Evolutionary conservation across 2,113 vertebrate genomes (phyloP).

Genomic region (Gracilinanus agilis): DNA sequence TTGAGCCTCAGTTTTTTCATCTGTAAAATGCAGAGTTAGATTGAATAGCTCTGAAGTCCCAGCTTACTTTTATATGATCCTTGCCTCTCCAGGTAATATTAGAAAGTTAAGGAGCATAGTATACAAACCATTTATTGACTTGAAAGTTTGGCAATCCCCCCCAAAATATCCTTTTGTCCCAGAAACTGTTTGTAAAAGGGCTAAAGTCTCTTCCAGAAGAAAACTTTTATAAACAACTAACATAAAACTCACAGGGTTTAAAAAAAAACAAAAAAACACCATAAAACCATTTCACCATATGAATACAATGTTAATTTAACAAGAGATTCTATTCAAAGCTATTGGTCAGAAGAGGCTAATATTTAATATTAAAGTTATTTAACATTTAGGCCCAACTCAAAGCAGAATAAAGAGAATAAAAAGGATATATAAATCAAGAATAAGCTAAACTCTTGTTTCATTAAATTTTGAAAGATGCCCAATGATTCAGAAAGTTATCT

Average conservation of each 20-base stretch:
- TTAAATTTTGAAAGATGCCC: constrained; percentile 19
- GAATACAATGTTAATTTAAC: constrained; percentile 43
- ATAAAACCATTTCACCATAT: constrained; percentile 38
- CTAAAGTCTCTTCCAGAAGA: constrained; percentile 25
- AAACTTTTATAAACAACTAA: constrained; percentile 38
- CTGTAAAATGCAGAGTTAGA: no score
- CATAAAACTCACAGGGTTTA: neutral
- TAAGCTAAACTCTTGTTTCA: neutral
- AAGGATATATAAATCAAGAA: constrained; percentile 34
- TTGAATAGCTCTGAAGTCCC: constrained; percentile 13
- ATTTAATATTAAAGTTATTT: constrained; percentile 6
- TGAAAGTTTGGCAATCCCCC: neutral
- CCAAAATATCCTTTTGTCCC: constrained; percentile 43
- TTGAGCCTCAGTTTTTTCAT: constrained; percentile 6
- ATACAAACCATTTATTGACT: constrained; percentile 42
- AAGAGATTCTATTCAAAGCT: constrained; percentile 35
- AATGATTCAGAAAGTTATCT: constrained; percentile 21
- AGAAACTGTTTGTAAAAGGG: constrained; percentile 51
- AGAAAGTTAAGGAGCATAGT: constrained; percentile 23
- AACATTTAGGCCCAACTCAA: constrained; percentile 41
- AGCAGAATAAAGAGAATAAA: constrained; percentile 15
- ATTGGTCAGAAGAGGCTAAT: constrained; percentile 28
- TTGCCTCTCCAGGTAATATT: constrained; percentile 26
- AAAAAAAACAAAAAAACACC: constrained; percentile 8
- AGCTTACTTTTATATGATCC: constrained; percentile 36